Percentiles rank a stretch among this genome's conserved stretches.
These are phyloP conservation scores for Melinaea marsaeus DNA, from an alignment of 2,888 invertebrate species.

Conservation along the genomic window DNA sequence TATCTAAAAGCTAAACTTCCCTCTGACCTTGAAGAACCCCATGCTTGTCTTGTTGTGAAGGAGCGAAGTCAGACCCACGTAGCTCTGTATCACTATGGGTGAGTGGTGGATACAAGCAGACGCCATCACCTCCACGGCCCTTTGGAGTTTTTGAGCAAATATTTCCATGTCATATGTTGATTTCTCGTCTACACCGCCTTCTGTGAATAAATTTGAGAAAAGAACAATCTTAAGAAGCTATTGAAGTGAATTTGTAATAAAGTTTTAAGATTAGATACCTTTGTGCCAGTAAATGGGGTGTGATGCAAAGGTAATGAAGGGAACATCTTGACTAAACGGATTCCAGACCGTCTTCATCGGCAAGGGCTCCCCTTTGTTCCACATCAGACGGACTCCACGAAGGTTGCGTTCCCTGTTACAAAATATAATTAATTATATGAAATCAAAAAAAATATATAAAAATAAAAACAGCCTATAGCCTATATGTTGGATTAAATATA, in stretches of 20 bases:
- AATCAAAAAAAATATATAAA: not conserved
- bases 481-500: too few relatives aligned
- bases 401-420: conserved; percentile 82
- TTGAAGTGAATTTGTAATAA: not conserved
- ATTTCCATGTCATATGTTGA: conserved; percentile 79
- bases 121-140: conserved; percentile 70
- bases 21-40: conserved; percentile 92
- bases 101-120: conserved; percentile 79
- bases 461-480: too few relatives aligned
- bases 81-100: conserved; percentile 87
- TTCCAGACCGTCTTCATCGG: conserved; percentile 88
- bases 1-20: conserved; percentile 88
- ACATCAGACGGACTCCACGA: conserved; percentile 85
- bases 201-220: conserved; percentile 40
- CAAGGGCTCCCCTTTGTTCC: conserved; percentile 85
- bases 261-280: conserved; percentile 63
- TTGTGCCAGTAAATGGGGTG: conserved; percentile 88
- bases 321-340: conserved; percentile 88
- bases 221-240: not conserved
- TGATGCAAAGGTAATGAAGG: conserved; percentile 86
- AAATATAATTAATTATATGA: not conserved
- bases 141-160: conserved; percentile 77
- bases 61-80: conserved; percentile 86
- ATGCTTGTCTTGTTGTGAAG: conserved; percentile 89
- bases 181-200: conserved; percentile 59